phyloP scores from a whole-genome alignment of 2,797 vertebrate species.

The Syngnathus acus region DNA sequence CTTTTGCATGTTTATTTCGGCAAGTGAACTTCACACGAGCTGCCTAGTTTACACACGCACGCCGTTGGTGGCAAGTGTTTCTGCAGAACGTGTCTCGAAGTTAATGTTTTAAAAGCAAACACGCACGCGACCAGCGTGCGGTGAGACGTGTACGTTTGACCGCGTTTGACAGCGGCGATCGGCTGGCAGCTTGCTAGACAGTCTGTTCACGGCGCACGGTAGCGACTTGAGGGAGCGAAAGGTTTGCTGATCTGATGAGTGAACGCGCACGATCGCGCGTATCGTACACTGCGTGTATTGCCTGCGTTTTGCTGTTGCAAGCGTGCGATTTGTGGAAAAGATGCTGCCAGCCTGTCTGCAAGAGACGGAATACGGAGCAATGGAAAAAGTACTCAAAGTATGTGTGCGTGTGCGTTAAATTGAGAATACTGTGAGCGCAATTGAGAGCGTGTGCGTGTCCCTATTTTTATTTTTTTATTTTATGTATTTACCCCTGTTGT shows the following conservation, averaged over 20 bases:
- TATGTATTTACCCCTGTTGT: slow-evolving; percentile 3
- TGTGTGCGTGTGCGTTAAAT: background rate
- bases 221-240: slow-evolving; percentile 21
- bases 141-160: background rate
- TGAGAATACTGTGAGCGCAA: slow-evolving; percentile 4
- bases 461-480: slow-evolving; percentile 4
- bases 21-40: slow-evolving; percentile 29
- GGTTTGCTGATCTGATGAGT: slow-evolving; percentile 14
- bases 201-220: slow-evolving; percentile 24
- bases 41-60: slow-evolving; percentile 29
- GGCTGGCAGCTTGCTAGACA: slow-evolving; percentile 3
- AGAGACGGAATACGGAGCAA: slow-evolving; percentile 10
- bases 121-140: background rate
- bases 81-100: slow-evolving; percentile 26
- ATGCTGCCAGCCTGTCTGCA: slow-evolving; percentile 19
- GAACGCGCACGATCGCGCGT: background rate
- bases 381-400: slow-evolving; percentile 10
- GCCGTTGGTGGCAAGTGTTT: slow-evolving; percentile 31
- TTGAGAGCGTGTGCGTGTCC: slow-evolving; percentile 5
- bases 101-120: slow-evolving; percentile 20
- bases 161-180: background rate
- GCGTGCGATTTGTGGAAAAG: slow-evolving; percentile 11
- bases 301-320: slow-evolving; percentile 7
- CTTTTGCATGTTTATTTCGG: slow-evolving; percentile 8
- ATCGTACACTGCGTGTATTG: background rate